These are phyloP conservation scores for Stigmatopora nigra DNA, from an alignment of 2,113 vertebrate species.

Conservation along the genomic window DNA sequence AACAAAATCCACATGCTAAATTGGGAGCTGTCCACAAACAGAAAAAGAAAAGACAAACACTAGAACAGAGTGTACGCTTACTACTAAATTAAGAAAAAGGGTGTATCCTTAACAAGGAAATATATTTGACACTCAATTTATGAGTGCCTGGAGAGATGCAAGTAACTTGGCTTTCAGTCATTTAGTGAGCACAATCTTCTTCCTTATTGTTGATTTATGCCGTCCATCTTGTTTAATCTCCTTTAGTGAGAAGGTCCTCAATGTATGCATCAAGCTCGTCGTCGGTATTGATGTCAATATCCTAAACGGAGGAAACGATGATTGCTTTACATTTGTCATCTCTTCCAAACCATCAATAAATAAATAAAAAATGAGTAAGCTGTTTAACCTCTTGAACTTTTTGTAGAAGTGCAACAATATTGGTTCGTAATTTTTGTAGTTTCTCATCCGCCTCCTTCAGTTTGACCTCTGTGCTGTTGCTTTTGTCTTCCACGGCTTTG, in stretches of 20 bases:
- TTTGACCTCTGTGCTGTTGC: constrained; percentile 75
- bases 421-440: constrained; percentile 89
- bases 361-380: neutral
- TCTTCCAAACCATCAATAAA: neutral
- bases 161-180: constrained; percentile 4
- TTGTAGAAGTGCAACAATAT: constrained; percentile 92
- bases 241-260: constrained; percentile 93
- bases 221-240: constrained; percentile 66
- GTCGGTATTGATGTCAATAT: constrained; percentile 97
- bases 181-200: constrained; percentile 23
- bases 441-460: constrained; percentile 88
- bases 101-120: constrained; percentile 21
- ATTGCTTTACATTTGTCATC: neutral
- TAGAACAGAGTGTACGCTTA: constrained; percentile 6
- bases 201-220: constrained; percentile 4
- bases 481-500: constrained; percentile 86
- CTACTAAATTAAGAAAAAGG: neutral
- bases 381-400: constrained; percentile 91
- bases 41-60: constrained; percentile 13
- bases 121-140: constrained; percentile 9
- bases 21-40: constrained; percentile 22
- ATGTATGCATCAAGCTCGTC: constrained; percentile 97
- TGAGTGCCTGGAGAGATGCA: constrained; percentile 11
- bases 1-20: constrained; percentile 34
- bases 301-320: constrained; percentile 63